phyloP scores from a whole-genome alignment of 2,113 vertebrate species.

The Actenoides hombroni region DNA sequence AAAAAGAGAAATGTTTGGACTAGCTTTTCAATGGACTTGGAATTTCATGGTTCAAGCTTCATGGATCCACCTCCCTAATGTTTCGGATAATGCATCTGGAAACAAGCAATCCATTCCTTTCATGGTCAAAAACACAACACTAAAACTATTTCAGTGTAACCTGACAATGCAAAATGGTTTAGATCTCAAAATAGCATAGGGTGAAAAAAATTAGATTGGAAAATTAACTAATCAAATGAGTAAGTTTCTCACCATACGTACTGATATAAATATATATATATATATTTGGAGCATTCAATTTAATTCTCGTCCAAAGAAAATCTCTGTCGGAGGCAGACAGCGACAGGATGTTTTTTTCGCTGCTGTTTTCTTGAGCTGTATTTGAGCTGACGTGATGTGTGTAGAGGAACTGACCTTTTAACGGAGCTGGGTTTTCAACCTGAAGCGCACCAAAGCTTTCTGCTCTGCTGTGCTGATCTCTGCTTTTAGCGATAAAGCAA shows the following conservation, averaged over 20 bases:
- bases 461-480: background rate
- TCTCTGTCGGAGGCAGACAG: background rate
- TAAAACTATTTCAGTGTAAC: background rate
- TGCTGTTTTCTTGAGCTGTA: background rate
- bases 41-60: background rate
- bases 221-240: background rate
- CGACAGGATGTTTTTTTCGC: background rate
- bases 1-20: background rate
- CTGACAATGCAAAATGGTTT: background rate
- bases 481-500: background rate
- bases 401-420: background rate
- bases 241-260: accelerated
- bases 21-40: background rate
- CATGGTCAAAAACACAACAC: background rate
- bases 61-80: too few species aligned
- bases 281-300: accelerated
- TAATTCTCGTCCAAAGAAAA: accelerated
- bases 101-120: background rate
- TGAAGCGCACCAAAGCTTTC: background rate
- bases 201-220: background rate
- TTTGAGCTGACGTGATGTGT: background rate
- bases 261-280: too few species aligned
- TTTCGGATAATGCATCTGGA: background rate
- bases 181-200: background rate
- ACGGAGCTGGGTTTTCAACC: background rate